phyloP scores from a whole-genome alignment of 2,113 vertebrate genomes.

The Etheostoma cragini region DNA sequence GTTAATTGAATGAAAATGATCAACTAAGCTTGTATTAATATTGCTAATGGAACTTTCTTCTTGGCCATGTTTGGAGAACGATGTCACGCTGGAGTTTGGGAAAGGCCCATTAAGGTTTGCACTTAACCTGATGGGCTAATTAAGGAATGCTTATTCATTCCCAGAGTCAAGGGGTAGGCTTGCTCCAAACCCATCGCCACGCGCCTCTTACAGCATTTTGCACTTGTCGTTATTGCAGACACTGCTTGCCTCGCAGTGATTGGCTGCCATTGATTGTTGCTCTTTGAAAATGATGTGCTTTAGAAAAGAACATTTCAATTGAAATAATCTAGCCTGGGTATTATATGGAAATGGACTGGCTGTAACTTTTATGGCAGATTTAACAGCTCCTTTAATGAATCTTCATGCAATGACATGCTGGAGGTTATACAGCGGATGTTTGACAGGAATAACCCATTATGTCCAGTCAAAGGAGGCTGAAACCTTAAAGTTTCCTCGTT shows the following conservation, averaged over 20 bases:
- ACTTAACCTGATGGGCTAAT: conserved; percentile 99
- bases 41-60: conserved; percentile 99
- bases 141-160: conserved; percentile 99
- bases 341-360: conserved; percentile 73
- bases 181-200: conserved; percentile 86
- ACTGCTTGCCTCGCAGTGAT: conserved; percentile 54
- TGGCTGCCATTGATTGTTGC: conserved; percentile 75
- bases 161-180: conserved; percentile 87
- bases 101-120: conserved; percentile 98
- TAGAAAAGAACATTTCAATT: conserved; percentile 71
- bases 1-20: conserved; percentile 99
- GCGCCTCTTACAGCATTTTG: conserved; percentile 92
- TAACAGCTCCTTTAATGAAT: conserved; percentile 36
- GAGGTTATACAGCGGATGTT: conserved; percentile 46
- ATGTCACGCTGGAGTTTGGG: conserved; percentile 97
- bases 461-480: background rate
- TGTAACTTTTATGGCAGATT: conserved; percentile 49
- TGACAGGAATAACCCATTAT: conserved; percentile 6
- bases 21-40: conserved; percentile 99
- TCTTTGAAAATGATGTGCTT: conserved; percentile 74
- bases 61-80: conserved; percentile 99
- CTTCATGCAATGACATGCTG: conserved; percentile 32
- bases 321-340: conserved; percentile 57
- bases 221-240: conserved; percentile 88
- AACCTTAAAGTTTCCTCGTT: background rate